These are phyloP conservation scores for Heteromyza rotundicornis DNA, from an alignment of 2,888 invertebrate genomes.

Conservation along the genomic window DNA sequence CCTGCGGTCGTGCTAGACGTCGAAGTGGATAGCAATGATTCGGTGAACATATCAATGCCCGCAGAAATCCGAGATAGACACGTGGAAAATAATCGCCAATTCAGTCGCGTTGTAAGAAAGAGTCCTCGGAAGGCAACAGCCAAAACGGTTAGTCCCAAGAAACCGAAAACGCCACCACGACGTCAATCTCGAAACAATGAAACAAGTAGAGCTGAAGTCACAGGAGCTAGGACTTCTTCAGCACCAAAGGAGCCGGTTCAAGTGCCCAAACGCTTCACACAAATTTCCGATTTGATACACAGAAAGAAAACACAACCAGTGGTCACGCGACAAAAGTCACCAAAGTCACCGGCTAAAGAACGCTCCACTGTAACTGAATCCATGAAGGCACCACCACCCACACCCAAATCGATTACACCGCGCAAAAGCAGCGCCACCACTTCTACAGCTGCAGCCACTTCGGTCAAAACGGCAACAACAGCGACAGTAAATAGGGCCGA, in stretches of 20 bases:
- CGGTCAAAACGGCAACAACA: no score
- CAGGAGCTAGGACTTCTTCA: background rate
- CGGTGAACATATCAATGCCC: constrained; percentile 32
- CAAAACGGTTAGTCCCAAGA: background rate
- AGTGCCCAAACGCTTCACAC: constrained; percentile 42
- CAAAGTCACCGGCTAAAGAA: constrained; percentile 13
- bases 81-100: constrained; percentile 36
- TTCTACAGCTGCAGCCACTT: background rate
- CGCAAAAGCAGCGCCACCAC: constrained; percentile 26
- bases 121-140: background rate
- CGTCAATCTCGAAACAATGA: background rate
- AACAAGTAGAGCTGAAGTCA: constrained; percentile 10
- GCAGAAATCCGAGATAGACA: constrained; percentile 35
- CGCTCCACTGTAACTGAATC: no score
- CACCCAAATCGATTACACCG: constrained; percentile 1
- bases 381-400: constrained; percentile 8
- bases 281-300: constrained; percentile 49
- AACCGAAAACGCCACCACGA: background rate
- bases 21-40: constrained; percentile 45
- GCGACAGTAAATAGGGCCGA: background rate
- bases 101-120: constrained; percentile 31
- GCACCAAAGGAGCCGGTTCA: background rate
- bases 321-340: background rate
- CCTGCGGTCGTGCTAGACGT: constrained; percentile 46
- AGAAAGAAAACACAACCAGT: constrained; percentile 9